Evolutionary conservation across 1,140 invertebrate genomes (phyloP).

Genomic region (Goniozus legneri): DNA sequence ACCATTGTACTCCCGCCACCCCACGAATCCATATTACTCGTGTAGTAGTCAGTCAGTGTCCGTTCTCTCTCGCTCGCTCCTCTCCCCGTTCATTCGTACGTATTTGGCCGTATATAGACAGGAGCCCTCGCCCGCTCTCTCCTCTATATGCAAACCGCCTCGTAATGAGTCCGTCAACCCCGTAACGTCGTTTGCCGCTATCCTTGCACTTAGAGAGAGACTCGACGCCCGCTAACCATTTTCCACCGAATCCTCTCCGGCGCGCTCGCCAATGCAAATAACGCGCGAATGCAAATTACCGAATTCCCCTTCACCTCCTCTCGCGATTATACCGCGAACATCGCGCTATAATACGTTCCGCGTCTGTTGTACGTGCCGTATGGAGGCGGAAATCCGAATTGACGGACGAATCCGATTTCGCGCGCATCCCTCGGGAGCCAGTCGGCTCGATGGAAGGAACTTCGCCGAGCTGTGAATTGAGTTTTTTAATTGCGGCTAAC

Average conservation of each 20-base stretch:
- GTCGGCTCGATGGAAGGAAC: too few relatives aligned
- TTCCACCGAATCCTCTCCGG: slow-evolving; percentile 36
- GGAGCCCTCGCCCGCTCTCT: slow-evolving; percentile 12
- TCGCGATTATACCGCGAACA: too few relatives aligned
- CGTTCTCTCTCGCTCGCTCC: slow-evolving; percentile 21
- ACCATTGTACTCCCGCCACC: slow-evolving; percentile 49
- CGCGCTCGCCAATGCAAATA: slow-evolving; percentile 17
- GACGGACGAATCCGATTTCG: too few relatives aligned
- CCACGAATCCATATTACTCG: slow-evolving; percentile 52
- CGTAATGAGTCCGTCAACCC: slow-evolving; percentile 55
- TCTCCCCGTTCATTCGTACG: background rate
- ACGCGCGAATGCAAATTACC: slow-evolving; percentile 30
- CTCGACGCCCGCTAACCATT: slow-evolving; percentile 33
- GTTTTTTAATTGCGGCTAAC: too few relatives aligned
- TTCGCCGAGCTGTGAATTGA: too few relatives aligned
- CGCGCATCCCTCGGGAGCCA: too few relatives aligned
- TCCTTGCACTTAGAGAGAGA: slow-evolving; percentile 49
- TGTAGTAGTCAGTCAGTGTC: slow-evolving; percentile 50
- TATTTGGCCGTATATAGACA: slow-evolving; percentile 21
- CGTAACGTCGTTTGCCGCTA: slow-evolving; percentile 51
- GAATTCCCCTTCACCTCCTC: too few relatives aligned
- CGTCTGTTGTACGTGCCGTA: too few relatives aligned
- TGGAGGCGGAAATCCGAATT: too few relatives aligned
- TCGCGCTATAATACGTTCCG: too few relatives aligned
- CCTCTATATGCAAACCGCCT: slow-evolving; percentile 50